These are phyloP conservation scores for Parotocinclus haroldoi DNA, from an alignment of 2,797 vertebrate genomes.

Conservation along the genomic window DNA sequence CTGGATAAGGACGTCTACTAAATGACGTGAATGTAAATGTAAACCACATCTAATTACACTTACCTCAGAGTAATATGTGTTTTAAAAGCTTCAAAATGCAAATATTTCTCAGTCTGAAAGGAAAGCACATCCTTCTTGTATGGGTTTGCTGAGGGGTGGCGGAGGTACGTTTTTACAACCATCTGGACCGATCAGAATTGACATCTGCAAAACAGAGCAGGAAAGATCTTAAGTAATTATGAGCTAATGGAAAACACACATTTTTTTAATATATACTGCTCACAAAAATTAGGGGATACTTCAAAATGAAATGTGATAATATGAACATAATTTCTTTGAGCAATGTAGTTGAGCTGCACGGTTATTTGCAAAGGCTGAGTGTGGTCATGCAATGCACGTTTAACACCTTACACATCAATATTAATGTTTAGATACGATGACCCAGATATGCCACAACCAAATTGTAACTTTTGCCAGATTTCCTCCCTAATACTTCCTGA, in stretches of 20 bases:
- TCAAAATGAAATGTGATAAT: not conserved
- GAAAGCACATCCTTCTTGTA: conserved; percentile 65
- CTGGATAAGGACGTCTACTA: no score
- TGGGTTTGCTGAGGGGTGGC: conserved; percentile 61
- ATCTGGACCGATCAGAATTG: conserved; percentile 63
- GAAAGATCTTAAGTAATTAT: conserved; percentile 1
- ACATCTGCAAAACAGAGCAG: conserved; percentile 60
- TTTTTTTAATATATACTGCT: not conserved
- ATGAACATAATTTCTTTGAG: no score
- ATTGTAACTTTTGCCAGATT: no score
- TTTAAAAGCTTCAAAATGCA: conserved; percentile 67
- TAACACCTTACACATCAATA: conserved; percentile 25
- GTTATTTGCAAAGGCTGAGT: not conserved
- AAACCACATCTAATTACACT: conserved; percentile 45
- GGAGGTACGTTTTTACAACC: conserved; percentile 59
- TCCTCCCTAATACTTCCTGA: no score
- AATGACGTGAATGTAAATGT: no score
- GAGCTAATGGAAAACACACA: not conserved
- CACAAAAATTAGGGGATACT: conserved; percentile 6
- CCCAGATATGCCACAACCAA: conserved; percentile 10
- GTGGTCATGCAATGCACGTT: conserved; percentile 8
- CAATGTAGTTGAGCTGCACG: no score
- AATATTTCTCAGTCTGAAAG: conserved; percentile 60
- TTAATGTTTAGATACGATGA: conserved; percentile 22
- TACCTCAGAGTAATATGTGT: conserved; percentile 70